These are phyloP conservation scores for Zygogramma bicolorata DNA, from an alignment of 2,888 invertebrate genomes.

Conservation along the genomic window DNA sequence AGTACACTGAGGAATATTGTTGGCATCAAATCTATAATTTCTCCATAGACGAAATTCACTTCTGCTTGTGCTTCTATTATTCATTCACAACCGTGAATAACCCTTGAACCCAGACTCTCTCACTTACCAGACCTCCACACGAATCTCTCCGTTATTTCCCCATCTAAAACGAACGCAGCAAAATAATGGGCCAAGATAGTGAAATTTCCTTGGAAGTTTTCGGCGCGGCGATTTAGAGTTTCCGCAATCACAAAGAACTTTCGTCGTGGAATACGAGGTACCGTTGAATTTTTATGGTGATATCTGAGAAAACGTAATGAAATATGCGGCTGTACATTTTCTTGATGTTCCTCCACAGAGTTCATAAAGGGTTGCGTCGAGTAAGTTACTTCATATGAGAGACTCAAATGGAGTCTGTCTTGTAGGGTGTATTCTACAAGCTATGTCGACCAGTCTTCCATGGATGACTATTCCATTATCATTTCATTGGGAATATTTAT, in stretches of 20 bases:
- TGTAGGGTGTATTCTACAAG: no score
- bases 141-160: not conserved
- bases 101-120: no score
- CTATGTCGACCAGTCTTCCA: no score
- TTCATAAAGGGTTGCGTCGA: not conserved
- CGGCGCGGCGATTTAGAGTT: slow-evolving; percentile 35
- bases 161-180: slow-evolving; percentile 27
- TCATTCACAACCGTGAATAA: no score
- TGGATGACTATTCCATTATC: no score
- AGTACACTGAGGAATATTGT: no score
- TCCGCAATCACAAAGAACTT: slow-evolving; percentile 39
- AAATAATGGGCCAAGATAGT: slow-evolving; percentile 40
- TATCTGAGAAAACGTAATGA: slow-evolving; percentile 25
- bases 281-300: slow-evolving; percentile 33
- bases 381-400: not conserved
- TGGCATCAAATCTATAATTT: no score
- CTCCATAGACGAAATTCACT: no score
- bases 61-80: no score
- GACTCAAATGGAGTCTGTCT: not conserved
- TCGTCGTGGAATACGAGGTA: slow-evolving; percentile 34
- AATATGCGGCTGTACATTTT: slow-evolving; percentile 23
- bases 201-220: slow-evolving; percentile 41
- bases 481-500: no score
- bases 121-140: not conserved
- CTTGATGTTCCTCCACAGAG: not conserved